Base-by-base conservation (phyloP, 2,888 invertebrate species). In the Piscicola geometra region DNA sequence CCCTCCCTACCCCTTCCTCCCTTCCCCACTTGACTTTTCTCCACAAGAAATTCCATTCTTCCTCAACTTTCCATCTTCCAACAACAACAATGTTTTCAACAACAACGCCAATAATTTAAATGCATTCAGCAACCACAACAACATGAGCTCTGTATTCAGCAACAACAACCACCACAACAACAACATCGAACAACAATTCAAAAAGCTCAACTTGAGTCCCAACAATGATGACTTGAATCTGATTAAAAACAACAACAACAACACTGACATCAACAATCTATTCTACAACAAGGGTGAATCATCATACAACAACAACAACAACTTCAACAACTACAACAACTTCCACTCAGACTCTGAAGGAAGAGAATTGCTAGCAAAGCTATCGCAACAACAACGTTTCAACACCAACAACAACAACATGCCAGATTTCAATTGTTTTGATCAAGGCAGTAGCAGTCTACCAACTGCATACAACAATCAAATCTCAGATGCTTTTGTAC, bases 1-100 rank as follows among this genome's bases (percentile, higher is more conserved):
- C 9, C 67, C 32, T 18, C 67, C 32, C 5, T 35, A 67, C 21
- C 67, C 32, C 33, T 67, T 28, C 18, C 18, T 67, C 18, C 33
- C 67, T 9, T 67, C 67, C 5, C 67, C 67, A n/a, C 18, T 15
- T 9, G 67, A 67, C n/a, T 35, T 67, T 67, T 67, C 67, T n/a
- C 67, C 67, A 5, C 67, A 67, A 30, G 67, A 67, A 32, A 32
- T 67, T 67, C 67, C 67, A 25, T 67, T 67, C n/a, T 67, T 67
- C 30, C 67, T 67, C 33, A 67, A 67, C 21, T 30, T 28, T 64
- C 64, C 64, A 9, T 41, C 41, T 41, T 41, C 41, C 5, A 41
- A 41, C 15, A 15, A 5, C 41, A 41, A 41, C 60, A 56, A 56
- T 25, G 25, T 25, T 56, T 21, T 56, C 60, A 56, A 21, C 60